These are phyloP conservation scores for Trichomalopsis sarcophagae DNA, from an alignment of 1,140 invertebrate species.

Conservation along the genomic window DNA sequence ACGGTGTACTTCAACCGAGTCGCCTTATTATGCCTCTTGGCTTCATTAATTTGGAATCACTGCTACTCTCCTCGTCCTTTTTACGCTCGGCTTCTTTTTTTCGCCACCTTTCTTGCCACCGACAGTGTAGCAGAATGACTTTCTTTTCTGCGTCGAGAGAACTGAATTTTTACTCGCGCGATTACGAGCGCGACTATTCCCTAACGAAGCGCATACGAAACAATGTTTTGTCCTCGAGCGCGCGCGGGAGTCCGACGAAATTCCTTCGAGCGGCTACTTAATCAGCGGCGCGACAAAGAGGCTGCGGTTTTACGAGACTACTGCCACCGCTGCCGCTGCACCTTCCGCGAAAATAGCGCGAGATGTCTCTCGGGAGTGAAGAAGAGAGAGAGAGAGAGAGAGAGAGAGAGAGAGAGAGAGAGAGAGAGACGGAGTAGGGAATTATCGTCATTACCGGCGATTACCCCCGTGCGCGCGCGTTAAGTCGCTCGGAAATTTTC, in stretches of 20 bases:
- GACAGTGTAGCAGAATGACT: too few relatives aligned
- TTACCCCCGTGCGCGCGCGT: neutral
- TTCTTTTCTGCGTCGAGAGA: too few relatives aligned
- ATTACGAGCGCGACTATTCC: too few relatives aligned
- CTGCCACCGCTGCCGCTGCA: too few relatives aligned
- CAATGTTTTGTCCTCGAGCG: neutral
- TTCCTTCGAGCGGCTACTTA: neutral
- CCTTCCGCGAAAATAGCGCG: neutral
- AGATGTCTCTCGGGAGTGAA: neutral
- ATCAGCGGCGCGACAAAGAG: slow-evolving; percentile 13
- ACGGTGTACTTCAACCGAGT: neutral
- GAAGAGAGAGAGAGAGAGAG: too few relatives aligned
- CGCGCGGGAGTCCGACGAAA: neutral
- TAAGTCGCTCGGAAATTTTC: neutral
- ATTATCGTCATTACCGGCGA: slow-evolving; percentile 9
- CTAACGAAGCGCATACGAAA: neutral
- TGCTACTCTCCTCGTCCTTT: neutral
- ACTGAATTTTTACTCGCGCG: too few relatives aligned
- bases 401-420: too few relatives aligned
- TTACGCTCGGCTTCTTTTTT: neutral
- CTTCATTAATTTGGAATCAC: slow-evolving; percentile 61
- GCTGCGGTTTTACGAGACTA: slow-evolving; percentile 10
- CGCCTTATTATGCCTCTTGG: neutral
- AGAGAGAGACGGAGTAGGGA: neutral
- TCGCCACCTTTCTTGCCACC: too few relatives aligned